These are phyloP conservation scores for Sebastes trivittatus DNA, from an alignment of 2,797 vertebrate species.

Conservation along the genomic window DNA sequence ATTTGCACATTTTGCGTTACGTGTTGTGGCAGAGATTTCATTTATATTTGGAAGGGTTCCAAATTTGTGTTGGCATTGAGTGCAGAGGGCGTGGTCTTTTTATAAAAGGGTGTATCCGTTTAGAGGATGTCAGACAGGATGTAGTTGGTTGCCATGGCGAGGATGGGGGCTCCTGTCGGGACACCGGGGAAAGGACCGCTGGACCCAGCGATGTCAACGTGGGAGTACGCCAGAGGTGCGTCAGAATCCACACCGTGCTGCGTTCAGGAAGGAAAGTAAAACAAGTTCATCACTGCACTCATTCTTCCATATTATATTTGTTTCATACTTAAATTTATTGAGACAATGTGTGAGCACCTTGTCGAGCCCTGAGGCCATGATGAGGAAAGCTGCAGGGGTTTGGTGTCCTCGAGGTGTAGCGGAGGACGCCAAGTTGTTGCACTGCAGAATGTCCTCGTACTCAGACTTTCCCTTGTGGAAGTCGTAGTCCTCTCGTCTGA, in stretches of 20 bases:
- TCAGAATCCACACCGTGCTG: slow-evolving; percentile 84
- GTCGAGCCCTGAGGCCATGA: slow-evolving; percentile 86
- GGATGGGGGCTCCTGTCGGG: slow-evolving; percentile 84
- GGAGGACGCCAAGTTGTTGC: slow-evolving; percentile 84
- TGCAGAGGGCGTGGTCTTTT: background rate
- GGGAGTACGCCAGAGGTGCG: slow-evolving; percentile 82
- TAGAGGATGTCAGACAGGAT: slow-evolving; percentile 59
- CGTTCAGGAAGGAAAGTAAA: background rate
- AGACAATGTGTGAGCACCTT: slow-evolving; percentile 67
- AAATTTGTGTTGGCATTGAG: background rate
- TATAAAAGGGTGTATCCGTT: background rate
- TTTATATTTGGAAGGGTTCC: slow-evolving; percentile 17
- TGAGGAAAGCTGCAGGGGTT: slow-evolving; percentile 86
- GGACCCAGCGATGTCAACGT: slow-evolving; percentile 87
- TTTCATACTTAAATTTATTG: background rate
- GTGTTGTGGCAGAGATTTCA: slow-evolving; percentile 6
- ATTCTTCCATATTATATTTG: background rate
- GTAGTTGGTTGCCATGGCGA: slow-evolving; percentile 84
- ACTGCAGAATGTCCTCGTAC: slow-evolving; percentile 86
- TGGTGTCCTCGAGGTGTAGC: slow-evolving; percentile 86
- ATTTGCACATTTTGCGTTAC: background rate
- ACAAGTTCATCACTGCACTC: background rate
- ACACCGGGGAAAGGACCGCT: slow-evolving; percentile 86
- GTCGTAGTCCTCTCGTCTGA: slow-evolving; percentile 86
- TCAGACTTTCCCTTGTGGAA: slow-evolving; percentile 87